Base-by-base conservation (phyloP, 1,140 invertebrate species). In the Theocolax elegans region DNA sequence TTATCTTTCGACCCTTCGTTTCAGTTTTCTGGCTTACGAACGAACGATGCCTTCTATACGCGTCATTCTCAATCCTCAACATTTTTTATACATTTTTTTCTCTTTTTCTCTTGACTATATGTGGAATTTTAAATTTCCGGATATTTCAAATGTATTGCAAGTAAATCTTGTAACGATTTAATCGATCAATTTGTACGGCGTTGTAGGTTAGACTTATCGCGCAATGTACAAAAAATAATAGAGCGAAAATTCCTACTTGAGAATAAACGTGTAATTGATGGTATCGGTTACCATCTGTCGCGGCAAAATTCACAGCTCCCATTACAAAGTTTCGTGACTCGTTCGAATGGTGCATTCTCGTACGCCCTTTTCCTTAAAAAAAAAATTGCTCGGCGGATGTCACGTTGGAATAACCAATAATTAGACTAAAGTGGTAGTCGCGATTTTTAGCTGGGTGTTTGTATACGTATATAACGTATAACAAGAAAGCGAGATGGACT, bases 201-300 rank as follows among this genome's bases (percentile, higher is more conserved):
- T n/a, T n/a, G n/a, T n/a, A n/a, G n/a, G n/a, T n/a, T n/a, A n/a
- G n/a, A n/a, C n/a, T n/a, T n/a, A n/a, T n/a, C n/a, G n/a, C n/a
- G 46, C 40, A 27, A 53, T 51, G 23, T 12, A 17, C 15, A 62
- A 2, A 23, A 25, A 48, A 25, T 25, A 29, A 49, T 27, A 23
- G 21, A 15, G 6, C 10, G 31, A 48, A 59, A 59, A 48, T 38
- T 67, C 25, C n/a, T n/a, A n/a, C n/a, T n/a, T n/a, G n/a, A 42
- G 71, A 54, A 67, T 62, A 27, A 65, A 48, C 27, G 64, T 42
- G 48, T 68, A 68, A 68, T 63, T 63, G 63, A 42, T 40, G 35
- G 49, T 69, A 54, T 69, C 67, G 49, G 3, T 9, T 54, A 54
- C 67, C 67, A 63, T 82, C 80, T 81, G 81, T 82, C 80, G 77